Evolutionary conservation across 2,888 invertebrate genomes (phyloP).

Genomic region (Zaprionus obscuricornis): DNA sequence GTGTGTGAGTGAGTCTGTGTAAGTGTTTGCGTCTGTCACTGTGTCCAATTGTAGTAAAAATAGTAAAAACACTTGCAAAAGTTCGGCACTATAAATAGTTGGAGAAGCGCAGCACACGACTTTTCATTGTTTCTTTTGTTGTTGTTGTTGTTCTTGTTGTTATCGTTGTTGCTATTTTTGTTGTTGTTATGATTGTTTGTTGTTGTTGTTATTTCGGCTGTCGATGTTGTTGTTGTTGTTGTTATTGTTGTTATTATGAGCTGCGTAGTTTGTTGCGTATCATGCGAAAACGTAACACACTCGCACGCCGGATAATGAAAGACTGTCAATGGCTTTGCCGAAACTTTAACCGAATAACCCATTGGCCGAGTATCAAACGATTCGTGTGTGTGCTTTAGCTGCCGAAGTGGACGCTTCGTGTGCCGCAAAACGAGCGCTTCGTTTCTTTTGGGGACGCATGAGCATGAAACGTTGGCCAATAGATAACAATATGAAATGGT

Average conservation of each 20-base stretch:
- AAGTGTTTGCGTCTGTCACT: no score
- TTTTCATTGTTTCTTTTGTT: constrained; percentile 40
- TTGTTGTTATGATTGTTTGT: constrained; percentile 23
- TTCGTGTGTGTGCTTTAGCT: constrained; percentile 1
- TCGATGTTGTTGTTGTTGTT: constrained; percentile 9
- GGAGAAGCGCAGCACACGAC: constrained; percentile 48
- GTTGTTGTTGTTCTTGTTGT: constrained; percentile 18
- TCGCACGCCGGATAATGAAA: constrained; percentile 67
- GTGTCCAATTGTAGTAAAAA: constrained; percentile 52
- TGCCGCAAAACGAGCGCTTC: background rate
- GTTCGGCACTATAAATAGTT: constrained; percentile 64
- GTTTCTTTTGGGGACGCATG: constrained; percentile 39
- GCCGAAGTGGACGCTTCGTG: constrained; percentile 26
- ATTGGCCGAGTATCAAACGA: constrained; percentile 43
- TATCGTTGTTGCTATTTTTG: constrained; percentile 22
- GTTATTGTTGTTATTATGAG: constrained; percentile 17
- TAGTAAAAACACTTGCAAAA: constrained; percentile 57
- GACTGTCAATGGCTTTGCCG: constrained; percentile 50
- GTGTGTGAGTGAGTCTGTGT: constrained; percentile 6
- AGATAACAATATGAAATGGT: constrained; percentile 51
- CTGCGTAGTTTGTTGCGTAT: constrained; percentile 42
- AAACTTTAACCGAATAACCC: constrained; percentile 51
- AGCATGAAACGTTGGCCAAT: constrained; percentile 40
- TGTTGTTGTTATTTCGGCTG: constrained; percentile 26
- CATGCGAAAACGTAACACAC: constrained; percentile 61